Base-by-base conservation (phyloP, 2,888 invertebrate genomes). In the Junonia oenone region DNA sequence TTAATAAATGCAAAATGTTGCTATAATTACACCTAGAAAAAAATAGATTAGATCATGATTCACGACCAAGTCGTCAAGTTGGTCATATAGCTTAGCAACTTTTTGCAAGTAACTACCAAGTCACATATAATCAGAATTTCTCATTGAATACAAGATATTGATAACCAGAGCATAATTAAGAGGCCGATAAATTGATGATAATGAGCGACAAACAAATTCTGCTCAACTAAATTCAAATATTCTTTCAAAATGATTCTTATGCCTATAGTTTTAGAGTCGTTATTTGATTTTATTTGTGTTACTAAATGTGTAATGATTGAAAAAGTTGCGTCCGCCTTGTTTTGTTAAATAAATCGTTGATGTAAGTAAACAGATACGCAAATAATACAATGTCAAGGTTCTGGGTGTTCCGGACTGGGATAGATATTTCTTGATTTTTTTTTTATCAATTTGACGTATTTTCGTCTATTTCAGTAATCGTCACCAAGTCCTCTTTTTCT, bases 121-220 rank as follows among this genome's bases (percentile, higher is more conserved):
- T 13, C 5, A 22, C 11, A 11, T 11, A 2, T 13, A 9, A 43
- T 43, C 6, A 26, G 13, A 19, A 43, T 8, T 26, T 26, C 26
- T 13, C n/a, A 19, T 52, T 46, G 27, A 35, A n/a, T 35, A 35
- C 13, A 6, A 29, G 45, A 52, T 52, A 37, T 37, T 40, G 46
- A 51, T 45, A 46, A 45, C 59, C 45, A 51, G 50, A 45, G 29
- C 38, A 45, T 60, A 61, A 64, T 63, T 58, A 64, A 60, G 55
- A 26, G 45, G 40, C 65, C 38, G 57, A 66, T 64, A 73, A 75
- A 66, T 22, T 62, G 65, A 62, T 62, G 64, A 63, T 83, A 78
- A 73, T 62, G 35, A 33, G 57, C 69, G 65, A 73, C 73, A 81
- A 74, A 81, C 67, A 70, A 63, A 51, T 52, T 58, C 67, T 68